These are phyloP conservation scores for Ophiothrix spiculata DNA, from an alignment of 35 echinoderm and acorn worm genomes.

Conservation along the genomic window DNA sequence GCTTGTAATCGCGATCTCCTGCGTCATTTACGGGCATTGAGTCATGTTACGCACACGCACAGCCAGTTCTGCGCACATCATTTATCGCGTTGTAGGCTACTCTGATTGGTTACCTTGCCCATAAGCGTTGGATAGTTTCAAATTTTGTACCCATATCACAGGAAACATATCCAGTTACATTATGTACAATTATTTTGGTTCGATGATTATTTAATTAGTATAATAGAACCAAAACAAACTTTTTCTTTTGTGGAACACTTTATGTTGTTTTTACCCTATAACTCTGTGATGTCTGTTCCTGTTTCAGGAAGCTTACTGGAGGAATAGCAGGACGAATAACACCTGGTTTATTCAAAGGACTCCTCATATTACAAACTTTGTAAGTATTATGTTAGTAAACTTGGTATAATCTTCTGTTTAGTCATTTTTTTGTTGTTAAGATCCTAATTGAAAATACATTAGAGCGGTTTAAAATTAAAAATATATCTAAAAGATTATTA, in stretches of 20 bases:
- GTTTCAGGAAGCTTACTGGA: background rate
- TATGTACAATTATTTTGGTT: no score
- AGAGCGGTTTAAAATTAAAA: no score
- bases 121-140: background rate
- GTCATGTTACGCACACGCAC: no score
- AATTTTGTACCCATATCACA: background rate
- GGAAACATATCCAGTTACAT: background rate
- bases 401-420: no score
- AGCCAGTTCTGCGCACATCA: no score
- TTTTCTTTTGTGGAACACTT: background rate
- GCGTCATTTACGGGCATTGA: no score
- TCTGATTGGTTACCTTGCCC: no score
- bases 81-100: no score
- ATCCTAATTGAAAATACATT: no score
- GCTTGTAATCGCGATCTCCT: no score
- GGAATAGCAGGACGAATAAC: background rate
- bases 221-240: background rate
- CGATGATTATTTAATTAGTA: background rate
- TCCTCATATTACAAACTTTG: background rate
- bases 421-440: background rate
- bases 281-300: no score
- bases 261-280: background rate
- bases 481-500: no score
- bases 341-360: slow-evolving; percentile 3
- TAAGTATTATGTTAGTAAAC: background rate